Percentiles rank a stretch among this genome's conserved stretches.
Conservation (phyloP, 2,888 invertebrate species). For the Pseudococcus jackbeardsleyi region DNA sequence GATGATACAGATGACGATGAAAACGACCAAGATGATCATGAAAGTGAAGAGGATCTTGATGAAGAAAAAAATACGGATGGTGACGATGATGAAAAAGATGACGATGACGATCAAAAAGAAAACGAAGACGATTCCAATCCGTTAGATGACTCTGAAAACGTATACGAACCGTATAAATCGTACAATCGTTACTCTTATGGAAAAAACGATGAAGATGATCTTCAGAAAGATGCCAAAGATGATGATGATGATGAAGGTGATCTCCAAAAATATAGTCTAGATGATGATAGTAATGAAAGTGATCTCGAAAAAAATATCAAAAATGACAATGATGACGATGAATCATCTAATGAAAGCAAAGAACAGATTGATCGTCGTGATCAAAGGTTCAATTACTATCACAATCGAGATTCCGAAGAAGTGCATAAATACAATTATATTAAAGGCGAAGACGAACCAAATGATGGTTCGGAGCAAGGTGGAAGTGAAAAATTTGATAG, state of each 20-base stretch:
- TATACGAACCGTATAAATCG: slow-evolving; percentile 19
- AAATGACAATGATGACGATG: slow-evolving; percentile 68
- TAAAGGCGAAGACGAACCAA: slow-evolving; percentile 68
- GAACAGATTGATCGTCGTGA: background rate
- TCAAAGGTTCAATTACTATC: background rate
- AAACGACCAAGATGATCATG: slow-evolving; percentile 1
- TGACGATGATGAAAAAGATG: slow-evolving; percentile 68
- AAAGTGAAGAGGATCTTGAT: background rate
- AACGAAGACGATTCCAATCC: background rate
- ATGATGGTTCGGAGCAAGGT: slow-evolving; percentile 21
- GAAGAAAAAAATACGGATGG: slow-evolving; percentile 69
- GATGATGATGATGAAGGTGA: slow-evolving; percentile 67
- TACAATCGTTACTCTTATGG: background rate
- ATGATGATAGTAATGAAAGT: slow-evolving; percentile 67
- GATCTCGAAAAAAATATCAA: slow-evolving; percentile 68
- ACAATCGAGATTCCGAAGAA: slow-evolving; percentile 68
- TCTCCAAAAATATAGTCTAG: slow-evolving; percentile 68
- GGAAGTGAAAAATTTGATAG: background rate
- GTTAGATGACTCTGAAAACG: slow-evolving; percentile 68
- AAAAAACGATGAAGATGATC: slow-evolving; percentile 63
- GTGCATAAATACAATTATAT: slow-evolving; percentile 69
- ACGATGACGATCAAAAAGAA: slow-evolving; percentile 64
- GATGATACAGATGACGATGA: background rate
- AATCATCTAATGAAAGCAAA: background rate
- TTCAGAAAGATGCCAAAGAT: slow-evolving; percentile 68